Percentiles rank a stretch among this genome's conserved stretches.
Evolutionary conservation across 2,113 vertebrate species (phyloP).

Genomic region (Balaeniceps rex): DNA sequence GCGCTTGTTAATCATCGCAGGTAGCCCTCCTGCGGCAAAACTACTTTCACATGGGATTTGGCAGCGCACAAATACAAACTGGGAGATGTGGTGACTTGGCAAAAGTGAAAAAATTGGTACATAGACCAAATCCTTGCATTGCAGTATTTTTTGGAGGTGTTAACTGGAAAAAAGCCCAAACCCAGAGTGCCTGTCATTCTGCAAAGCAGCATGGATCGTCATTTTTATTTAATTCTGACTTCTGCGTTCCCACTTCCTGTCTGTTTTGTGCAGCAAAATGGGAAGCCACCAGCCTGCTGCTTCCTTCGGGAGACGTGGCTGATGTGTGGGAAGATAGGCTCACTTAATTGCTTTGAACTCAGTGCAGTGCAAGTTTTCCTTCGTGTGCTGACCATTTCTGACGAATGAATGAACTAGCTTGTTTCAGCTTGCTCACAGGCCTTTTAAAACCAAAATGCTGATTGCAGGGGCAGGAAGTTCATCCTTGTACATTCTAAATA

Average conservation of each 20-base stretch:
- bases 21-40: constrained; percentile 26
- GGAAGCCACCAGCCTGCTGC: not conserved
- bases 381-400: not conserved
- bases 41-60: not conserved
- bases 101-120: not conserved
- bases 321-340: not conserved
- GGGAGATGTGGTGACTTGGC: not conserved
- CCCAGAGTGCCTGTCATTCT: not conserved
- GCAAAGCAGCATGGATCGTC: not conserved
- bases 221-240: not conserved
- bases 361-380: not conserved
- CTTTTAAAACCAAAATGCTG: not conserved
- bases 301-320: not conserved
- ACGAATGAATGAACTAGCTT: not conserved
- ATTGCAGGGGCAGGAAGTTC: not conserved
- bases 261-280: not conserved
- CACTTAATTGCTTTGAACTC: not conserved
- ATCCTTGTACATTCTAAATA: not conserved
- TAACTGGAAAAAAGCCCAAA: not conserved
- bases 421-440: not conserved
- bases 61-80: not conserved
- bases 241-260: not conserved
- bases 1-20: not conserved
- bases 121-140: not conserved
- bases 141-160: not conserved